A percentile compares a stretch with the other conserved stretches of the same genome.
These are phyloP conservation scores for Anoura caudifer DNA, from an alignment of 2,113 vertebrate genomes.

Conservation along the genomic window DNA sequence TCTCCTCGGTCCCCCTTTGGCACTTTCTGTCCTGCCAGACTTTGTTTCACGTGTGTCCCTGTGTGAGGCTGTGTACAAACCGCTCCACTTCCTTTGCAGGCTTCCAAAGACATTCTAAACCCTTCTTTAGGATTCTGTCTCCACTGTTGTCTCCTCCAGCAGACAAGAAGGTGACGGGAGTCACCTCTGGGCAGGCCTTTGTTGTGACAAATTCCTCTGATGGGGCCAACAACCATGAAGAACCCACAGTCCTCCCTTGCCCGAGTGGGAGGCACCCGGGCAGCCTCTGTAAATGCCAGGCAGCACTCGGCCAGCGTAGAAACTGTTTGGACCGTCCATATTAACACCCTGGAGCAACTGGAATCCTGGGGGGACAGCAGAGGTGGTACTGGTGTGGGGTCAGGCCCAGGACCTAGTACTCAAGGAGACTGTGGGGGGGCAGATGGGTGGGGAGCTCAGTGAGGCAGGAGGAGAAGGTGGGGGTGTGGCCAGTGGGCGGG, in stretches of 20 bases:
- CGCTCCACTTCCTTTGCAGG: background rate
- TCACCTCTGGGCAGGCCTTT: background rate
- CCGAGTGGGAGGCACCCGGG: background rate
- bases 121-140: background rate
- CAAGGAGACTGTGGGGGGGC: background rate
- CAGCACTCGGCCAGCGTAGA: background rate
- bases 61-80: rapidly evolving
- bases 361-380: background rate
- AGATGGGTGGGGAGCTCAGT: background rate
- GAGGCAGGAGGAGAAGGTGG: background rate
- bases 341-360: rapidly evolving
- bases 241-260: background rate
- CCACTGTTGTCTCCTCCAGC: background rate
- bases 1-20: too few relatives aligned
- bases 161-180: background rate
- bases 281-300: rapidly evolving
- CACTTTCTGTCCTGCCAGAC: background rate
- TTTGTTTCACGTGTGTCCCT: background rate
- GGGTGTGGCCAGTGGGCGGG: background rate
- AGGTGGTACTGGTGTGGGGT: rapidly evolving
- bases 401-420: background rate
- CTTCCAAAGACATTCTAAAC: background rate
- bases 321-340: too few relatives aligned
- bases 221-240: rapidly evolving
- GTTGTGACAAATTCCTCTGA: background rate